phyloP scores from a whole-genome alignment of 2,888 invertebrate species.

The Homarus gammarus region DNA sequence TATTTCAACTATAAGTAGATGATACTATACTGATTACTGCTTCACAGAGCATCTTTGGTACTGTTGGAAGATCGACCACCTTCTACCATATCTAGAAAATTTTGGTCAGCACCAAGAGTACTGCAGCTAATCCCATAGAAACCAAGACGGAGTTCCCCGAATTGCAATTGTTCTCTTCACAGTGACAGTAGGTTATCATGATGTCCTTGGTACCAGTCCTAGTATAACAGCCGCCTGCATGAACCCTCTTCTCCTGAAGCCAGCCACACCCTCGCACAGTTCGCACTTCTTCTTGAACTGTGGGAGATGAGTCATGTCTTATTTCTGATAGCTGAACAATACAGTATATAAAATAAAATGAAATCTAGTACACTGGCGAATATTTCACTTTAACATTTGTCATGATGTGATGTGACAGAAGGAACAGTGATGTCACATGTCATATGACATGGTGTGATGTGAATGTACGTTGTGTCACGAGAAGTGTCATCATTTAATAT shows the following conservation, averaged over 20 bases:
- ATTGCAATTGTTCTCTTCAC: constrained; percentile 64
- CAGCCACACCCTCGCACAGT: constrained; percentile 70
- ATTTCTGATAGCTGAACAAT: too few relatives aligned
- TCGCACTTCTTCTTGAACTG: constrained; percentile 42
- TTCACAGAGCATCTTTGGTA: background rate
- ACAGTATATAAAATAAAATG: too few relatives aligned
- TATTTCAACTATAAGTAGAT: background rate
- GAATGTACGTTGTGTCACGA: too few relatives aligned
- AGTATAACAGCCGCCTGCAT: constrained; percentile 62
- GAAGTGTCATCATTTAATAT: too few relatives aligned
- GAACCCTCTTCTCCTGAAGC: constrained; percentile 44
- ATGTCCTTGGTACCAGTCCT: constrained; percentile 74
- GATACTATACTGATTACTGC: background rate
- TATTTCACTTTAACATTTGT: too few relatives aligned
- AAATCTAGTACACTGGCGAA: too few relatives aligned
- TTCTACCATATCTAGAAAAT: constrained; percentile 36
- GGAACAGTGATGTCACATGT: too few relatives aligned
- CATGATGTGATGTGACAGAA: too few relatives aligned
- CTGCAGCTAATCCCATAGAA: constrained; percentile 34
- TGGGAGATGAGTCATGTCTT: background rate
- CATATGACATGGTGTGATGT: too few relatives aligned
- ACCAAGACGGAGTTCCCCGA: constrained; percentile 39
- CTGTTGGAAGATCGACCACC: background rate
- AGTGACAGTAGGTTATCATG: constrained; percentile 74
- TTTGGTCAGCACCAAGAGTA: constrained; percentile 32